These are phyloP conservation scores for Grapholita molesta DNA, from an alignment of 1,140 invertebrate species.

Conservation along the genomic window DNA sequence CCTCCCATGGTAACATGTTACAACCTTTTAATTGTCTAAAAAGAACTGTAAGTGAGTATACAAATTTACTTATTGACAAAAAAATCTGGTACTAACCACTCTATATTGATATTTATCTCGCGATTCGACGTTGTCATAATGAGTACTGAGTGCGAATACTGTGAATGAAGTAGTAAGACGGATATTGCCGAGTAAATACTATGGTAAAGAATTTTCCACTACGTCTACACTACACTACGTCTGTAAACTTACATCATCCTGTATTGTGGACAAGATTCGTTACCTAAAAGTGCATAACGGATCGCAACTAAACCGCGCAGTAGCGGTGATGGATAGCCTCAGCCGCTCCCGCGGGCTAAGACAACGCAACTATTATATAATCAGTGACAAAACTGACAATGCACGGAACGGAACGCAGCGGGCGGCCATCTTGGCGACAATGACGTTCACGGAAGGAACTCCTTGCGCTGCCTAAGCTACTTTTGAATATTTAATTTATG, in stretches of 20 bases:
- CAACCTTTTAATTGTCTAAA: no score
- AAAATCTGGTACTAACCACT: no score
- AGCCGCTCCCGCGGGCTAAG: neutral
- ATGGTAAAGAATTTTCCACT: no score
- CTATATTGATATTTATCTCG: no score
- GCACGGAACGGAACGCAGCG: neutral
- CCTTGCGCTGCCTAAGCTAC: neutral
- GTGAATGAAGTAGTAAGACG: no score
- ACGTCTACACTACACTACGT: neutral
- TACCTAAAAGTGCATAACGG: neutral
- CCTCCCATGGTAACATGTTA: no score
- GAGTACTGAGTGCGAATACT: no score
- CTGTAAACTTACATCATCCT: neutral
- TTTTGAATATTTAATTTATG: neutral
- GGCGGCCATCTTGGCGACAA: neutral
- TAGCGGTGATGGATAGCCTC: neutral
- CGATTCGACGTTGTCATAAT: no score
- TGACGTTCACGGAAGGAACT: slow-evolving; percentile 1
- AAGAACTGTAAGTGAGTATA: no score
- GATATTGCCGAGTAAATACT: no score
- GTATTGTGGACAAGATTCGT: neutral
- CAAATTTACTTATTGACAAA: no score
- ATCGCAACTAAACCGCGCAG: neutral
- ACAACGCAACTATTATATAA: neutral
- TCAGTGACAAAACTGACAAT: neutral